phyloP scores from a whole-genome alignment of 1,140 invertebrate species.

The Eueides isabella region DNA sequence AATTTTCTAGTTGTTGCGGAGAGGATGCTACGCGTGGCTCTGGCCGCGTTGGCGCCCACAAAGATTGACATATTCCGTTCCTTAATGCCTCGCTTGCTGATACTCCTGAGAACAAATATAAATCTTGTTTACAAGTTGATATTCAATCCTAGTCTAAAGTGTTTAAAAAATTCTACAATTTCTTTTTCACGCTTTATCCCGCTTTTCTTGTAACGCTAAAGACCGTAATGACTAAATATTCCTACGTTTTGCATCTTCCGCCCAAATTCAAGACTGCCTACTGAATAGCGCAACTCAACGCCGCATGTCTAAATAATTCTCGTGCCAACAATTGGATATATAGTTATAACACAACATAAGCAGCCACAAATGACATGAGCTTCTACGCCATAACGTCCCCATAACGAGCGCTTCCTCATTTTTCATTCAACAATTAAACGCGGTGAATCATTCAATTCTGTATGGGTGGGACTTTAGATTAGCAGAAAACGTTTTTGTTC shows the following conservation, averaged over 20 bases:
- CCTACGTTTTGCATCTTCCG: no score
- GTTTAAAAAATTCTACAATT: no score
- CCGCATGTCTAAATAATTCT: no score
- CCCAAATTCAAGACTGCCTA: no score
- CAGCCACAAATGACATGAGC: background rate
- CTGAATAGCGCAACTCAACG: no score
- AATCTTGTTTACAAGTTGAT: background rate
- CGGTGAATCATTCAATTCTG: conserved; percentile 31
- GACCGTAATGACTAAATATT: no score
- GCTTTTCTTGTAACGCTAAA: no score
- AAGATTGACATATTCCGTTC: conserved; percentile 65
- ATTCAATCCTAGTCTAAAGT: background rate
- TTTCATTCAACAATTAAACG: conserved; percentile 34
- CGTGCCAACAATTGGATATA: no score
- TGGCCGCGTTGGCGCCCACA: conserved; percentile 62
- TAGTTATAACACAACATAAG: background rate
- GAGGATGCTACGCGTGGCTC: conserved; percentile 61
- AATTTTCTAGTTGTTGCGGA: conserved; percentile 55
- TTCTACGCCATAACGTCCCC: conserved; percentile 1
- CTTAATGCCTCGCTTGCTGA: conserved; percentile 71
- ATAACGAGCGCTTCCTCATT: conserved; percentile 32
- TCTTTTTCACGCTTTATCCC: no score
- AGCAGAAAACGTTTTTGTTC: conserved; percentile 18
- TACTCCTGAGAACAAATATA: conserved; percentile 58
- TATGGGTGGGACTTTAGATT: conserved; percentile 36